A percentile compares a stretch with the other conserved stretches of the same genome.
These are phyloP conservation scores for Drosophila prosaltans DNA, from an alignment of 1,140 invertebrate species.

Conservation along the genomic window DNA sequence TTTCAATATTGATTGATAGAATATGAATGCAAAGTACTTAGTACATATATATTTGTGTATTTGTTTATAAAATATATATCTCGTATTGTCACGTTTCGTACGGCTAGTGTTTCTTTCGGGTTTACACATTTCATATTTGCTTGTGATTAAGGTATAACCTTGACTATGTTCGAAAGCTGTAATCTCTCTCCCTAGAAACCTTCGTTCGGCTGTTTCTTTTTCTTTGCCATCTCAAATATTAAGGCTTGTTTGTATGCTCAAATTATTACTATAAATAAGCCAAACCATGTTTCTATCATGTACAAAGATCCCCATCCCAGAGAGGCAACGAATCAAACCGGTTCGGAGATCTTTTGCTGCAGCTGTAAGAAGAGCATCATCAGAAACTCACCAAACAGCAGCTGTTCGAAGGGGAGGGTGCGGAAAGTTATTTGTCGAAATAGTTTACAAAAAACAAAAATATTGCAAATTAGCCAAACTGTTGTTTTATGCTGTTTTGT, in stretches of 20 bases:
- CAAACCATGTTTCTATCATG: conserved; percentile 26
- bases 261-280: conserved; percentile 7
- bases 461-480: background rate
- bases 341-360: conserved; percentile 46
- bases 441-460: background rate
- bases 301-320: no score
- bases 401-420: background rate
- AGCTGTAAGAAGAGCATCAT: conserved; percentile 31
- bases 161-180: background rate
- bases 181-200: conserved; percentile 9
- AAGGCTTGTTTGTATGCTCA: background rate
- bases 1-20: conserved; percentile 56
- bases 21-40: background rate
- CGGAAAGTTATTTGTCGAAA: background rate
- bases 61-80: background rate
- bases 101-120: conserved; percentile 22
- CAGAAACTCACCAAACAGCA: background rate
- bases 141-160: conserved; percentile 27
- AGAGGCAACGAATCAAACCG: conserved; percentile 46
- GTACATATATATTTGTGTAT: background rate
- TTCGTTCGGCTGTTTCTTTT: background rate
- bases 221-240: background rate
- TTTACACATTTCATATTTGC: conserved; percentile 49
- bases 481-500: background rate
- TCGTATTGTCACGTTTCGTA: conserved; percentile 41